Percentiles rank a stretch among this genome's conserved stretches.
Conservation (phyloP, 1,140 invertebrate species). For the Diachasma alloeum region DNA sequence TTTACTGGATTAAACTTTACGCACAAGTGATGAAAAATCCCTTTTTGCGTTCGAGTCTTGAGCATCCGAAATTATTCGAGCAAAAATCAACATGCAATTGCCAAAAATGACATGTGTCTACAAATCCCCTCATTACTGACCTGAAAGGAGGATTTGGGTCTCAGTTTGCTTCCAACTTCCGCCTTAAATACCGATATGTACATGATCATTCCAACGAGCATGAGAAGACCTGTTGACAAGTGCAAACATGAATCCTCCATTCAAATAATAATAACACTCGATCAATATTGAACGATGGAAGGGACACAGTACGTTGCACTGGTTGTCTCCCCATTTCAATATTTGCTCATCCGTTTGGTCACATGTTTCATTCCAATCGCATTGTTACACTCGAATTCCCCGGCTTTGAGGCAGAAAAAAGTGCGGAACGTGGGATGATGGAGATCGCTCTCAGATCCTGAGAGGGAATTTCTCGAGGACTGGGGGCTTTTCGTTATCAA, state of each 20-base stretch:
- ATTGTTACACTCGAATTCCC: not conserved
- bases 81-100: too few relatives aligned
- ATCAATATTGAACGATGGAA: conserved; percentile 20
- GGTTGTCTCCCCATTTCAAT: not conserved
- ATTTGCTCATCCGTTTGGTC: not conserved
- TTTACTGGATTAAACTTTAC: too few relatives aligned
- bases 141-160: conserved; percentile 73
- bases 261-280: conserved; percentile 6
- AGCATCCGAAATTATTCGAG: too few relatives aligned
- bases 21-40: too few relatives aligned
- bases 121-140: conserved; percentile 32
- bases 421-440: not conserved
- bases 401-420: not conserved
- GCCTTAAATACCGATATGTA: conserved; percentile 93
- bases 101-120: too few relatives aligned
- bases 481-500: not conserved
- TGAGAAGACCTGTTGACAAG: conserved; percentile 75
- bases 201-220: conserved; percentile 88
- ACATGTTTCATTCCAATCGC: conserved; percentile 23
- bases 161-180: conserved; percentile 85
- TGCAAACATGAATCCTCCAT: conserved; percentile 45
- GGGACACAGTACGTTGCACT: not conserved
- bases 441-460: not conserved
- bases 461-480: not conserved
- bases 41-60: too few relatives aligned